A percentile compares a stretch with the other conserved stretches of the same genome.
Conservation (phyloP, 2,888 invertebrate species). For the Notodonta ziczac region DNA sequence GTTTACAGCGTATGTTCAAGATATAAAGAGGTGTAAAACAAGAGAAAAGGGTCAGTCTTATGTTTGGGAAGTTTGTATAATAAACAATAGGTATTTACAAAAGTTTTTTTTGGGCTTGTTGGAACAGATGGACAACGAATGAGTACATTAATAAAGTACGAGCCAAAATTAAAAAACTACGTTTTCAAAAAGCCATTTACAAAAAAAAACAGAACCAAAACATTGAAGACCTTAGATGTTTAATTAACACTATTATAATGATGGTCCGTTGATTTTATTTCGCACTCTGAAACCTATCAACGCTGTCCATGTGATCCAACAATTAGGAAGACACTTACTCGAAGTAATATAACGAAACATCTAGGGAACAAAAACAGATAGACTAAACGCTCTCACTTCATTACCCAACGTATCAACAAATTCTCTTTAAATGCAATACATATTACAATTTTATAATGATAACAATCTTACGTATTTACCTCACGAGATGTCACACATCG, state of each 20-base stretch:
- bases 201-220: too few relatives aligned
- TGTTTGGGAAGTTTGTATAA: conserved; percentile 83
- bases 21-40: conserved; percentile 79
- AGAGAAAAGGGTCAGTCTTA: conserved; percentile 85
- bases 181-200: too few relatives aligned
- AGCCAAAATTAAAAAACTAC: too few relatives aligned
- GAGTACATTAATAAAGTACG: too few relatives aligned
- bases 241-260: too few relatives aligned
- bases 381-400: conserved; percentile 53
- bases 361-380: conserved; percentile 65
- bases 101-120: conserved; percentile 51
- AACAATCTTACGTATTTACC: conserved; percentile 79
- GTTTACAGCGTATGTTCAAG: conserved; percentile 63
- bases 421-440: conserved; percentile 68
- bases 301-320: conserved; percentile 41
- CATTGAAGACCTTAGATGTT: too few relatives aligned
- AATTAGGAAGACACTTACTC: conserved; percentile 73
- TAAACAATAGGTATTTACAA: conserved; percentile 78
- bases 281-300: neutral
- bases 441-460: conserved; percentile 73
- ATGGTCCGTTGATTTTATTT: too few relatives aligned
- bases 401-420: conserved; percentile 71
- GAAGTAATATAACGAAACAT: conserved; percentile 68
- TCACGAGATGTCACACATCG: conserved; percentile 79
- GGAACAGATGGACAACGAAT: conserved; percentile 35